phyloP scores from a whole-genome alignment of 2,113 vertebrate species.

The Lonchura striata region DNA sequence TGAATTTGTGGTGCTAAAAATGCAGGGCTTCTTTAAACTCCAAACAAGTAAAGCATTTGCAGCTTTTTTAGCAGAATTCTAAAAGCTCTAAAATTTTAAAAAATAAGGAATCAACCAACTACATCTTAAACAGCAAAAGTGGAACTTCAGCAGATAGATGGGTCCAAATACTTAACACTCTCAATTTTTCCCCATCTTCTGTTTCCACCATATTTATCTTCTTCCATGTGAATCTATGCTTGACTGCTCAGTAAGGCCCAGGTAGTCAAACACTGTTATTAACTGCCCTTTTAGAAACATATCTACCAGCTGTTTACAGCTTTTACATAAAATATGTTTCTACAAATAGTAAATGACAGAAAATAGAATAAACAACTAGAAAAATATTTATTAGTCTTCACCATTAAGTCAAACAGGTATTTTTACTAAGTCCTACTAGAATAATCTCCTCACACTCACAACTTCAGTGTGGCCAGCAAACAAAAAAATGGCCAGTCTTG shows the following conservation, averaged over 20 bases:
- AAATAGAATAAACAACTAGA: not conserved
- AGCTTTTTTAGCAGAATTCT: not conserved
- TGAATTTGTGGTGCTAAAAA: constrained; percentile 12
- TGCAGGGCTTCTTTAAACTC: not conserved
- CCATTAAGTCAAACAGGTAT: not conserved
- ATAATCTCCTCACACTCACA: rapidly evolving
- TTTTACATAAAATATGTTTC: not conserved
- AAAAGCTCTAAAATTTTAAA: not conserved
- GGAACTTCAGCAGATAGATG: not conserved
- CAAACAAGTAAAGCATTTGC: not conserved
- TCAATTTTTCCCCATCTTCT: not conserved
- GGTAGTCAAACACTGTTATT: not conserved
- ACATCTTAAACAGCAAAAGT: not conserved
- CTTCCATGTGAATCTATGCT: not conserved
- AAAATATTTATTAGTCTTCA: not conserved
- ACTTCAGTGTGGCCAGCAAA: not conserved
- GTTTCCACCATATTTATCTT: not conserved
- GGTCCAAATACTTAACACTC: not conserved
- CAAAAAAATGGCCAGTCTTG: not conserved
- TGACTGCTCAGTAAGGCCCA: not conserved
- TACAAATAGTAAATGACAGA: not conserved
- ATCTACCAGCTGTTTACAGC: not conserved
- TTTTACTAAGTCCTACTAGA: not conserved
- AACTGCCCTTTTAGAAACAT: not conserved
- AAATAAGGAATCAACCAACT: not conserved